These are phyloP conservation scores for Anarhynchus alexandrinus DNA, from an alignment of 2,113 vertebrate species.

Conservation along the genomic window DNA sequence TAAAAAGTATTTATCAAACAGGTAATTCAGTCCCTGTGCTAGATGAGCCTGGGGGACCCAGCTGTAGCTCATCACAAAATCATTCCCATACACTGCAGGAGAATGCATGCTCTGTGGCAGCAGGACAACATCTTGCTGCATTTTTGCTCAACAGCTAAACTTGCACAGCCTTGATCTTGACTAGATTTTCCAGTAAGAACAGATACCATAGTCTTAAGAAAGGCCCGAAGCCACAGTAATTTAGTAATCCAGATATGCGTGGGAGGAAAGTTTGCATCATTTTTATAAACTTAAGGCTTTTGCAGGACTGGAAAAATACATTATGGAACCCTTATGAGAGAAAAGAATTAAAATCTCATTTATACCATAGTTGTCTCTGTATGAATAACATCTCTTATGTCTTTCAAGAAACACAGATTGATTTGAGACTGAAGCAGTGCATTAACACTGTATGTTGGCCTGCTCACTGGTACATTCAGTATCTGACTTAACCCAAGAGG, in stretches of 20 bases:
- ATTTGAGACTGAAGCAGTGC: not conserved
- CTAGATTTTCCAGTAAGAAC: not conserved
- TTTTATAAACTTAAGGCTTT: not conserved
- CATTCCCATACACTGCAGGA: not conserved
- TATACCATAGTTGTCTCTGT: not conserved
- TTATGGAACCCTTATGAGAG: not conserved
- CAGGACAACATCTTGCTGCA: not conserved
- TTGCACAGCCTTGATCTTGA: not conserved
- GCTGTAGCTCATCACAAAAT: not conserved
- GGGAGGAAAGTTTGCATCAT: not conserved
- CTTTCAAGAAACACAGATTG: not conserved
- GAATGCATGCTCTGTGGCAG: not conserved
- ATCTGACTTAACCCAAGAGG: not conserved
- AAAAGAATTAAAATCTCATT: not conserved
- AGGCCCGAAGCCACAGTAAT: not conserved
- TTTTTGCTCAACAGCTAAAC: not conserved
- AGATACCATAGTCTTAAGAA: not conserved
- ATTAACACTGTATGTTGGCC: accelerated
- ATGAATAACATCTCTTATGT: not conserved
- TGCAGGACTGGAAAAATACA: not conserved
- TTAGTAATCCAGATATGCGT: not conserved
- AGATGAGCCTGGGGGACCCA: not conserved
- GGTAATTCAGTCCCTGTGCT: not conserved
- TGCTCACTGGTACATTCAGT: not conserved
- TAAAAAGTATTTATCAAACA: not conserved